Evolutionary conservation across 2,113 vertebrate species (phyloP).

Genomic region (Todiramphus saurophagus): DNA sequence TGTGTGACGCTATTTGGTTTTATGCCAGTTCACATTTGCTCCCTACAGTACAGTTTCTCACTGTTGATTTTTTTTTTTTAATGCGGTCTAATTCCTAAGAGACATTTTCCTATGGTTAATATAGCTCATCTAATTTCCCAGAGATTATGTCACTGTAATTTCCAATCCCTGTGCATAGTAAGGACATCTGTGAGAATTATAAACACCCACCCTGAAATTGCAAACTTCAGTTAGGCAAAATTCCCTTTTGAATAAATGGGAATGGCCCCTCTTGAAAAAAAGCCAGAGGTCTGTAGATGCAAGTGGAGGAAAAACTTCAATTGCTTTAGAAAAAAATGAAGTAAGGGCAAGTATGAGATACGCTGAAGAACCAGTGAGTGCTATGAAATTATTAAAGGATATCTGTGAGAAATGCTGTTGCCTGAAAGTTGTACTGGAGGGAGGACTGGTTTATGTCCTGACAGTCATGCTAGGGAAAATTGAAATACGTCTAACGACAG

Average conservation of each 20-base stretch:
- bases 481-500: not conserved
- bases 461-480: not conserved
- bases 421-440: not conserved
- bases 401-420: not conserved
- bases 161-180: not conserved
- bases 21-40: not conserved
- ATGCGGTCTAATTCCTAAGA: not conserved
- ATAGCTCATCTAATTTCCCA: conserved; percentile 1
- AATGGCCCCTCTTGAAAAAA: not conserved
- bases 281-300: not conserved
- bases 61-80: not conserved
- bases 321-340: not conserved
- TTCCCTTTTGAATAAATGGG: not conserved
- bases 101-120: not conserved
- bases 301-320: not conserved
- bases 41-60: not conserved
- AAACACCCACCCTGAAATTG: not conserved
- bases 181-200: conserved; percentile 30
- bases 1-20: not conserved
- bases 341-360: not conserved
- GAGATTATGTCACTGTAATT: conserved; percentile 21
- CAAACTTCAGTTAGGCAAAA: not conserved
- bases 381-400: not conserved
- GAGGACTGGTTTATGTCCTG: not conserved
- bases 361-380: not conserved